Conservation (phyloP, 1,140 invertebrate genomes). For the Drosophila neocordata region DNA sequence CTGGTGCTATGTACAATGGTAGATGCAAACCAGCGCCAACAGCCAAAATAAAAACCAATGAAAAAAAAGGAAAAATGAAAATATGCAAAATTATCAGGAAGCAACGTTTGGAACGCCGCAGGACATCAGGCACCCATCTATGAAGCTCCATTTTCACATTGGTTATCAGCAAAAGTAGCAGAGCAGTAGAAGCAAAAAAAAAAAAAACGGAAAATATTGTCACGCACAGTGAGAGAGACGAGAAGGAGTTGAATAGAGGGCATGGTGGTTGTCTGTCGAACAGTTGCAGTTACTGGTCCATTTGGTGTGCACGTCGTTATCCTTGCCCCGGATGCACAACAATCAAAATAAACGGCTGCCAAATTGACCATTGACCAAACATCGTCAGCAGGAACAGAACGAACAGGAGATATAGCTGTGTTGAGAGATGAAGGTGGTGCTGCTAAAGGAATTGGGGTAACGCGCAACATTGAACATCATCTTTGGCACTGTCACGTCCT, state of each 20-base stretch:
- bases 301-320: slow-evolving; percentile 75
- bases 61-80: slow-evolving; percentile 28
- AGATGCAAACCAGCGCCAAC: slow-evolving; percentile 25
- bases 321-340: slow-evolving; percentile 76
- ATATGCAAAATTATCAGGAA: slow-evolving; percentile 38
- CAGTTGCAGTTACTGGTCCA: slow-evolving; percentile 49
- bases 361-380: slow-evolving; percentile 82
- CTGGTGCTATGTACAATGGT: background rate
- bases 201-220: slow-evolving; percentile 23
- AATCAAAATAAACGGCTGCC: slow-evolving; percentile 82
- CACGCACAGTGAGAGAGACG: slow-evolving; percentile 17
- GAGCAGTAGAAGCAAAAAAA: slow-evolving; percentile 60
- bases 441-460: background rate
- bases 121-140: slow-evolving; percentile 43
- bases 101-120: slow-evolving; percentile 45
- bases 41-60: no score
- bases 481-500: slow-evolving; percentile 64
- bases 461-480: slow-evolving; percentile 27
- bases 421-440: no score
- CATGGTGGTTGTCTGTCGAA: background rate
- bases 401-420: slow-evolving; percentile 12
- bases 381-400: slow-evolving; percentile 49
- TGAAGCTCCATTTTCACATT: slow-evolving; percentile 26
- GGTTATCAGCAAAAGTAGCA: slow-evolving; percentile 63
- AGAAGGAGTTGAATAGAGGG: background rate